Base-by-base conservation (phyloP, 1,140 invertebrate genomes). In the Zaprionus taronus region DNA sequence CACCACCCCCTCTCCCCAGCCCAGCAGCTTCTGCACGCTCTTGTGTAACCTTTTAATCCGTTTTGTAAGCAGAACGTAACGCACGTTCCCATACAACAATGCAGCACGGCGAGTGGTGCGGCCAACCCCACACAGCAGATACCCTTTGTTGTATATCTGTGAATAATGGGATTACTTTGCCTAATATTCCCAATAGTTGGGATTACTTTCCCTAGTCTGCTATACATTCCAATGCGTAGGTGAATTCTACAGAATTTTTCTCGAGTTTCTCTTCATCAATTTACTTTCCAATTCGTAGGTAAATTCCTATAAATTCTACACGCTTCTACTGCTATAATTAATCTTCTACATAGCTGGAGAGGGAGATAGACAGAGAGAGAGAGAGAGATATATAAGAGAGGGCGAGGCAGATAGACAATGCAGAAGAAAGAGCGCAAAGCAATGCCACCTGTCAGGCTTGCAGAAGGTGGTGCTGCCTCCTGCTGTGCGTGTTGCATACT, bases 21-120 rank as follows among this genome's bases (percentile, higher is more conserved):
- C 20, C 11, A 41, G 60, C 79, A 68, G 77, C 67, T 81, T 70
- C 53, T 87, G 83, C 80, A 89, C 80, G 77, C 89, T 76, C 81
- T 87, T 91, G 83, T 91, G 83, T 84, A 91, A 91, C 89, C 89
- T 91, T 91, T 91, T 91, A 91, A 91, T 91, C 89, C 89, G 87
- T 91, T 91, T 91, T 91, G 87, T 91, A 91, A 91, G 87, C 87
- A 91, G 83, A 91, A 91, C 81, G 84, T 84, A 84, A 91, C 87
- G 89, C 83, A 84, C 83, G 80, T 84, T 85, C 71, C 76, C 81
- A 91, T 80, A 77, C 76, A 80, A 80, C 76, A 80, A 69, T 67
- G 72, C 80, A 68, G 63, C 79, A 69, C 70, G 72, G 64, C 44
- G 65, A 38, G 38, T 53, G 9, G 12, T 14, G 31, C 51, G 38